Conservation (phyloP, 2,888 invertebrate genomes). For the Heliconius sara region DNA sequence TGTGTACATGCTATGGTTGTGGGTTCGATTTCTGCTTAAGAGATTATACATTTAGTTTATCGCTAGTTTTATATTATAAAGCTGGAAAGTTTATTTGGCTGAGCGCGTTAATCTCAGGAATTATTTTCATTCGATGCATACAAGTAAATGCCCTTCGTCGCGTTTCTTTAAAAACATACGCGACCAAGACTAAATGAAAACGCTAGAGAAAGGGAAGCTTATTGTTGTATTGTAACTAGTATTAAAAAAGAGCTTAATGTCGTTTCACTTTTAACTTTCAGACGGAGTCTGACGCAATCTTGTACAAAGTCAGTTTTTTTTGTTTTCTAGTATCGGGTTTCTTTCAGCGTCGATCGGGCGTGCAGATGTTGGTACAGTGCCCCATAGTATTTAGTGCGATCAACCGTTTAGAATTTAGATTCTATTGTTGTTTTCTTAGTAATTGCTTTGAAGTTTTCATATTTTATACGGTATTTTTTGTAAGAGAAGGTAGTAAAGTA, state of each 20-base stretch:
- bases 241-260: background rate
- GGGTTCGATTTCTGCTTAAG: background rate
- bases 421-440: slow-evolving; percentile 33
- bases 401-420: slow-evolving; percentile 29
- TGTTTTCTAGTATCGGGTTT: slow-evolving; percentile 34
- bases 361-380: slow-evolving; percentile 29
- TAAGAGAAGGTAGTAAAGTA: no score
- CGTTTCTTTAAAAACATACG: no score
- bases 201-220: background rate
- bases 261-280: slow-evolving; percentile 21
- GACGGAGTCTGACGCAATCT: slow-evolving; percentile 27
- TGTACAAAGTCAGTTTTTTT: slow-evolving; percentile 23
- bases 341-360: slow-evolving; percentile 34
- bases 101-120: no score
- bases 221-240: background rate
- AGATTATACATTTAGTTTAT: no score
- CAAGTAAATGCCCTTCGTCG: no score
- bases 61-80: no score
- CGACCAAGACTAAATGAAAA: background rate
- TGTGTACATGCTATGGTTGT: background rate
- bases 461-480: background rate
- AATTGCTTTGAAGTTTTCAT: slow-evolving; percentile 17
- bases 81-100: no score
- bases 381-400: slow-evolving; percentile 35
- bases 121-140: no score